phyloP scores from a whole-genome alignment of 2,888 invertebrate species.

The Chymomyza caudatula region DNA sequence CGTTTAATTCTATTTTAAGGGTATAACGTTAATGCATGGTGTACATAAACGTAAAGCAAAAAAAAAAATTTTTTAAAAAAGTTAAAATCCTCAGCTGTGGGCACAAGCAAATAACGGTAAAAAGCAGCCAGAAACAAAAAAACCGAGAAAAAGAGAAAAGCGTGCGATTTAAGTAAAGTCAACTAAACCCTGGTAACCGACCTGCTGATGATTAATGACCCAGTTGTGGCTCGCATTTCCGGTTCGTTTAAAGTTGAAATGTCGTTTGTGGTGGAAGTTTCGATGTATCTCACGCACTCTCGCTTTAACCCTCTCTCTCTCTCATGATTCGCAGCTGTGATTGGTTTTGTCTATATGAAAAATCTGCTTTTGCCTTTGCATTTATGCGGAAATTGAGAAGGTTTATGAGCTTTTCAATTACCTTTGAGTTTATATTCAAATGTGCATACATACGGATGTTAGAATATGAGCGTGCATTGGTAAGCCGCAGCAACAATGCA shows the following conservation, averaged over 20 bases:
- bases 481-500: neutral
- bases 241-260: constrained; percentile 70
- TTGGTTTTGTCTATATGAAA: neutral
- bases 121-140: constrained; percentile 10
- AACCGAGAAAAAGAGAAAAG: neutral
- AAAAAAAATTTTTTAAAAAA: neutral
- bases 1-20: no score
- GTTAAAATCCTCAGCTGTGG: constrained; percentile 4
- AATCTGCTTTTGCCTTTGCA: neutral
- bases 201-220: constrained; percentile 66
- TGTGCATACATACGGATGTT: neutral
- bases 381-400: neutral
- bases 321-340: neutral
- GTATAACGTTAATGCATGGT: no score
- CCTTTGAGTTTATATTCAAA: neutral
- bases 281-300: neutral
- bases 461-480: neutral
- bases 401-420: neutral
- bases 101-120: constrained; percentile 16
- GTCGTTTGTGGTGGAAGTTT: constrained; percentile 26
- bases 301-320: neutral
- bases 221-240: constrained; percentile 54
- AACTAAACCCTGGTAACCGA: constrained; percentile 20
- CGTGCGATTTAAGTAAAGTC: constrained; percentile 37
- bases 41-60: neutral